A percentile compares a stretch with the other conserved stretches of the same genome.
These are phyloP conservation scores for Corythaixoides concolor DNA, from an alignment of 2,113 vertebrate genomes.

Conservation along the genomic window DNA sequence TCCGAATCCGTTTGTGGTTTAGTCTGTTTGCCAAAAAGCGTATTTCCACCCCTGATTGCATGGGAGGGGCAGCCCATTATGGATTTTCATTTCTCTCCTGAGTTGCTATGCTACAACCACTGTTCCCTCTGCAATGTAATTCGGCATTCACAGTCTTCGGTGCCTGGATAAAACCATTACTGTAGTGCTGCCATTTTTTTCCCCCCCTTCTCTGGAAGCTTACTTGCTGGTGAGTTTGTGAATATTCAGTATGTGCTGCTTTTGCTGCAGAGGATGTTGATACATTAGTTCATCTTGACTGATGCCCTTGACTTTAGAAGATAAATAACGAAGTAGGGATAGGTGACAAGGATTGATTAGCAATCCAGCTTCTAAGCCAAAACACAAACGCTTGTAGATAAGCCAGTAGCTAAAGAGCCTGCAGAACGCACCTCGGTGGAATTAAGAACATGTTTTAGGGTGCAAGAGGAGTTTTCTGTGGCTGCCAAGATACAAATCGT, in stretches of 20 bases:
- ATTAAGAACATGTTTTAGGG: slow-evolving; percentile 8
- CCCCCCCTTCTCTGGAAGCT: not conserved
- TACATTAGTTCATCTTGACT: slow-evolving; percentile 54
- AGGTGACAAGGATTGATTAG: slow-evolving; percentile 69
- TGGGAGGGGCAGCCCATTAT: slow-evolving; percentile 27
- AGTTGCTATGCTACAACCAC: slow-evolving; percentile 24
- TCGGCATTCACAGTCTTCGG: not conserved
- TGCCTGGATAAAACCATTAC: not conserved
- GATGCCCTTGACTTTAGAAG: slow-evolving; percentile 63
- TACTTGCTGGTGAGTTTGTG: not conserved
- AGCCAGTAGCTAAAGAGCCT: not conserved
- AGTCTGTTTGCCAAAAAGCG: not conserved
- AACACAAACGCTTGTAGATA: slow-evolving; percentile 47
- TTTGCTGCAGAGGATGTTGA: slow-evolving; percentile 33
- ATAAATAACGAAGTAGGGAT: slow-evolving; percentile 63
- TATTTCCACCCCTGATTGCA: not conserved
- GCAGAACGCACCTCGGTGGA: slow-evolving; percentile 13
- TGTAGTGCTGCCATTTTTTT: not conserved
- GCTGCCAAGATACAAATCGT: not conserved
- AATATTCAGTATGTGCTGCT: slow-evolving; percentile 23
- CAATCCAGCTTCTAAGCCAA: slow-evolving; percentile 26
- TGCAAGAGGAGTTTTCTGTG: slow-evolving; percentile 7
- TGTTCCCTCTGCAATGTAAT: not conserved
- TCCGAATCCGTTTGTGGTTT: slow-evolving; percentile 2
- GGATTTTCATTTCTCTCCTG: slow-evolving; percentile 40